A percentile compares a stretch with the other conserved stretches of the same genome.
Conservation (phyloP, 2,113 vertebrate genomes). For the Brienomyrus brachyistius region DNA sequence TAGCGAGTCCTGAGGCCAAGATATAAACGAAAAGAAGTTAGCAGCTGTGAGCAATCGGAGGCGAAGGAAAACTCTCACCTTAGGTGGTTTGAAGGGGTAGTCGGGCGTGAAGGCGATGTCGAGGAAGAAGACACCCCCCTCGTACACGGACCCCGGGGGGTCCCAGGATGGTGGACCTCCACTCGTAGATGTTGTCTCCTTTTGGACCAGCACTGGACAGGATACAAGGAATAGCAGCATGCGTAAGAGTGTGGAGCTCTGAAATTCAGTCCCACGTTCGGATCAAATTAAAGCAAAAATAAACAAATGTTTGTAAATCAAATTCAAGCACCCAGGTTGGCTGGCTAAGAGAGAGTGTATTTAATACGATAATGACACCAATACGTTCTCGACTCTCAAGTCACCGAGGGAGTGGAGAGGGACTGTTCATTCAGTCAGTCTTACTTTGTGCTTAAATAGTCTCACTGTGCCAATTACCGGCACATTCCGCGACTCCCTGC, state of each 20-base stretch:
- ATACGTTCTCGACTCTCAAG: background rate
- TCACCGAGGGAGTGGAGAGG: background rate
- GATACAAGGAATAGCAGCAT: constrained; percentile 12
- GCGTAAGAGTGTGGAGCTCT: background rate
- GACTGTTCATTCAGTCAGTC: background rate
- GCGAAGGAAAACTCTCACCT: constrained; percentile 64
- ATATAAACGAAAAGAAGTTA: background rate
- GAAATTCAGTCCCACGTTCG: background rate
- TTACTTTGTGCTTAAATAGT: background rate
- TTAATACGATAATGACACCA: constrained; percentile 39
- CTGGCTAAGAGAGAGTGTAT: background rate
- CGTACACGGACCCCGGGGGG: constrained; percentile 92
- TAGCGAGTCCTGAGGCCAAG: background rate
- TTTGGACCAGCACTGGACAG: constrained; percentile 89
- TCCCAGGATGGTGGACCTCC: constrained; percentile 97
- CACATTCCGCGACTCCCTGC: background rate
- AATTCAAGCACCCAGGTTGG: constrained; percentile 22
- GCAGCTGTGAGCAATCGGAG: background rate
- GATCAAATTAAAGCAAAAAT: background rate
- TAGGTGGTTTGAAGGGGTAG: constrained; percentile 98
- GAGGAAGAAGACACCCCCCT: constrained; percentile 98
- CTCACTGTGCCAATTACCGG: background rate
- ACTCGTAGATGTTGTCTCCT: constrained; percentile 99
- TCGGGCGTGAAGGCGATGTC: constrained; percentile 98
- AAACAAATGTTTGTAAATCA: background rate